phyloP scores from a whole-genome alignment of 2,113 vertebrate genomes.

The Sebastes fasciatus region DNA sequence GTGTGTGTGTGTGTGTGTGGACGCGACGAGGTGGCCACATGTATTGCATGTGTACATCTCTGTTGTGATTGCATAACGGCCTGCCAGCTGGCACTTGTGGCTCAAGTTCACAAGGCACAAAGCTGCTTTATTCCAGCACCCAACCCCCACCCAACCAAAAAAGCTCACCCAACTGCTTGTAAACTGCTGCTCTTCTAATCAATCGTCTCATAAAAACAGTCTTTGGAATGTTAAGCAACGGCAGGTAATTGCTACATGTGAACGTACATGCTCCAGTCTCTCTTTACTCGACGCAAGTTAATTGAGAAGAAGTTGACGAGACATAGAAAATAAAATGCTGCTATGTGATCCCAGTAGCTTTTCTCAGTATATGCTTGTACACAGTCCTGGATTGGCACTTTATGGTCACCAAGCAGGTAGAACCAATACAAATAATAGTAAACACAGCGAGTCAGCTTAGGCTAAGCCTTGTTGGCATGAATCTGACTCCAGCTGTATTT shows the following conservation, averaged over 20 bases:
- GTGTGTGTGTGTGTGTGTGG: constrained; percentile 1
- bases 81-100: constrained; percentile 77
- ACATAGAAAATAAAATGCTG: constrained; percentile 3
- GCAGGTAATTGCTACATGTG: not conserved
- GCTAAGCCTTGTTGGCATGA: constrained; percentile 52
- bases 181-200: constrained; percentile 32
- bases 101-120: constrained; percentile 78
- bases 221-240: not conserved
- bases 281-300: constrained; percentile 19
- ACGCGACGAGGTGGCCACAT: constrained; percentile 33
- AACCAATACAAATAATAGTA: constrained; percentile 52
- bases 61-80: constrained; percentile 68
- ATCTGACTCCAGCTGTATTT: constrained; percentile 47
- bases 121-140: constrained; percentile 77
- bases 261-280: not conserved
- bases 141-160: constrained; percentile 54
- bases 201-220: constrained; percentile 1
- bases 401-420: constrained; percentile 9
- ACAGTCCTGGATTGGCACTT: constrained; percentile 7
- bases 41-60: constrained; percentile 51
- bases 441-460: constrained; percentile 48
- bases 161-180: constrained; percentile 7
- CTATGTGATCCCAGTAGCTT: not conserved
- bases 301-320: constrained; percentile 27
- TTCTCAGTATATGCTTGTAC: not conserved